These are phyloP conservation scores for Unio pictorum DNA, from an alignment of 2,888 invertebrate species.

Conservation along the genomic window DNA sequence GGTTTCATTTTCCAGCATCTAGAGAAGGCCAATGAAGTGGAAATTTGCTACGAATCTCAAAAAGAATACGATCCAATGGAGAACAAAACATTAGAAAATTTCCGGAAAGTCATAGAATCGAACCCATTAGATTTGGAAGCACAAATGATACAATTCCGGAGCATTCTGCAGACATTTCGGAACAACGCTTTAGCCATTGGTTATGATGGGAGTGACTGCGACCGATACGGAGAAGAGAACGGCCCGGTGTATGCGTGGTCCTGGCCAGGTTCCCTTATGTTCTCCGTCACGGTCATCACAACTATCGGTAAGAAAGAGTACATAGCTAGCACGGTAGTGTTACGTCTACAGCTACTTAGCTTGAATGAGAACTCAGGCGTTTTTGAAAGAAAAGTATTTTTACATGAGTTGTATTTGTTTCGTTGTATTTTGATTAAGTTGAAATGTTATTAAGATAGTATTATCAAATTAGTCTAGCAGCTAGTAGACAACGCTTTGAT, in stretches of 20 bases:
- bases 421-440: too few relatives aligned
- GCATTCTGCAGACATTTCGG: slow-evolving; percentile 62
- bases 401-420: background rate
- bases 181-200: slow-evolving; percentile 64
- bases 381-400: too few relatives aligned
- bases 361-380: too few relatives aligned
- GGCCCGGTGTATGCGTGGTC: slow-evolving; percentile 68
- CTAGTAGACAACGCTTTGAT: too few relatives aligned
- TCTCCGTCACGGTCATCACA: slow-evolving; percentile 70
- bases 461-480: too few relatives aligned
- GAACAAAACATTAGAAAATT: slow-evolving; percentile 56
- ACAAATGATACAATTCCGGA: slow-evolving; percentile 56
- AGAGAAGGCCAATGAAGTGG: slow-evolving; percentile 69
- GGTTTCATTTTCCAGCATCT: slow-evolving; percentile 71
- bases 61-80: slow-evolving; percentile 63
- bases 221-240: slow-evolving; percentile 55
- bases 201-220: slow-evolving; percentile 66
- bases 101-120: slow-evolving; percentile 57
- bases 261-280: slow-evolving; percentile 68
- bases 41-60: slow-evolving; percentile 63
- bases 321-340: background rate
- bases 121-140: slow-evolving; percentile 52
- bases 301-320: slow-evolving; percentile 65
- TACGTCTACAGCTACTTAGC: background rate
- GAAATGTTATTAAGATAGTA: too few relatives aligned